Evolutionary conservation across 2,888 invertebrate species (phyloP).

Genomic region (Acleris cristana): DNA sequence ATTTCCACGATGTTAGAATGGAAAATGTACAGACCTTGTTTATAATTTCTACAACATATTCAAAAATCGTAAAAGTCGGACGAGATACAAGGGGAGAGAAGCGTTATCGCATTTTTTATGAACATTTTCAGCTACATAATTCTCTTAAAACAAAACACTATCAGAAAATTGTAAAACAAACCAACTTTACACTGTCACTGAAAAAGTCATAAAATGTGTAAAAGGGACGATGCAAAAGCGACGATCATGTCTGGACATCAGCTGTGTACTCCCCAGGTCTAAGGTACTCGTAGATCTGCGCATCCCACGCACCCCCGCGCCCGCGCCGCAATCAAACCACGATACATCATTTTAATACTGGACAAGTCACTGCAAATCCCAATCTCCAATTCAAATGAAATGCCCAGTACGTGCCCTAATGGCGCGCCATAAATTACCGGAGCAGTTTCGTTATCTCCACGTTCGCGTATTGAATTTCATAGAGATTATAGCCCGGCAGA

Average conservation of each 20-base stretch:
- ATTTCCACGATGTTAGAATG: too few relatives aligned
- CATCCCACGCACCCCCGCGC: constrained; percentile 37
- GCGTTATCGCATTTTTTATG: too few relatives aligned
- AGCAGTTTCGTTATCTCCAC: constrained; percentile 74
- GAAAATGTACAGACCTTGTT: too few relatives aligned
- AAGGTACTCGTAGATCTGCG: background rate
- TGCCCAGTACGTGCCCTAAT: constrained; percentile 65
- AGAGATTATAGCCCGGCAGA: constrained; percentile 68
- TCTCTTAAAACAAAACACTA: too few relatives aligned
- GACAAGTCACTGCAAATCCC: constrained; percentile 78
- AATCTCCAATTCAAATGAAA: constrained; percentile 81
- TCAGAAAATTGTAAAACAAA: too few relatives aligned
- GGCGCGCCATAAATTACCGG: constrained; percentile 75
- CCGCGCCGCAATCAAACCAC: constrained; percentile 68
- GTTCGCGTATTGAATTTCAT: constrained; percentile 75
- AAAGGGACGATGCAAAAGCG: background rate
- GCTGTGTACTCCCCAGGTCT: too few relatives aligned
- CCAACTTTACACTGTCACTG: too few relatives aligned
- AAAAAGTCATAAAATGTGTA: background rate
- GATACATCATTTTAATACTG: constrained; percentile 81
- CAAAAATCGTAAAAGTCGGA: too few relatives aligned
- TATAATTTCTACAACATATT: too few relatives aligned
- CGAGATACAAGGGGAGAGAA: too few relatives aligned
- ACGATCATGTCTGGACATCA: background rate
- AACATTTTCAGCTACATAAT: too few relatives aligned